phyloP scores from a whole-genome alignment of 2,797 vertebrate species.

The Mormyrus hasselquistii region DNA sequence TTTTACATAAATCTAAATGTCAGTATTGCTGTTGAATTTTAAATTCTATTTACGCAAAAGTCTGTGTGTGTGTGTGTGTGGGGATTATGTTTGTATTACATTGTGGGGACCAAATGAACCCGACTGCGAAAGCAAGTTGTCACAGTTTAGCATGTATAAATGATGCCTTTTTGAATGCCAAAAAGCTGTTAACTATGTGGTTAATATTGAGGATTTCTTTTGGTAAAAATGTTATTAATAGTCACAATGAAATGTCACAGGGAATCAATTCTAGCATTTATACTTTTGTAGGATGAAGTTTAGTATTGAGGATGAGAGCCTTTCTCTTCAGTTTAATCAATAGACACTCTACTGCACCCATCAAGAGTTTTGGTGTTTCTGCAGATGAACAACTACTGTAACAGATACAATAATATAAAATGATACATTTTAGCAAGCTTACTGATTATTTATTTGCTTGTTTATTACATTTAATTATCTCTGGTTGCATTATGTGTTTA shows the following conservation, averaged over 20 bases:
- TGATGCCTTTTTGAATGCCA: neutral
- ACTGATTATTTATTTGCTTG: neutral
- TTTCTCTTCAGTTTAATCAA: conserved; percentile 6
- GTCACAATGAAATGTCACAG: conserved; percentile 7
- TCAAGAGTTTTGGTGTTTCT: neutral
- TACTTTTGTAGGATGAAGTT: conserved; percentile 7
- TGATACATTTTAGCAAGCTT: neutral
- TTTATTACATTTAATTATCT: neutral
- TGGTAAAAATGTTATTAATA: conserved; percentile 16
- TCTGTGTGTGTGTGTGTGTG: neutral
- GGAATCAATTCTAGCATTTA: conserved; percentile 15
- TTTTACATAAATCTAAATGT: neutral
- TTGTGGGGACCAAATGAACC: neutral
- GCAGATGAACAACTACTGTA: neutral
- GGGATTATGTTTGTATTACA: neutral
- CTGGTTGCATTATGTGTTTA: neutral
- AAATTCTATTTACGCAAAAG: neutral
- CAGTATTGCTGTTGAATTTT: neutral
- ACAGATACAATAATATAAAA: neutral
- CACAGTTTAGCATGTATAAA: conserved; percentile 8
- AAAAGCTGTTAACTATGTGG: conserved; percentile 5
- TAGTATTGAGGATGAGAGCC: neutral
- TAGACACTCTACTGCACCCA: neutral
- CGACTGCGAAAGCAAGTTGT: neutral
- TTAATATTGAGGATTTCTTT: neutral